Evolutionary conservation across 2,797 vertebrate species (phyloP).

Genomic region (Psittacula derbiana): DNA sequence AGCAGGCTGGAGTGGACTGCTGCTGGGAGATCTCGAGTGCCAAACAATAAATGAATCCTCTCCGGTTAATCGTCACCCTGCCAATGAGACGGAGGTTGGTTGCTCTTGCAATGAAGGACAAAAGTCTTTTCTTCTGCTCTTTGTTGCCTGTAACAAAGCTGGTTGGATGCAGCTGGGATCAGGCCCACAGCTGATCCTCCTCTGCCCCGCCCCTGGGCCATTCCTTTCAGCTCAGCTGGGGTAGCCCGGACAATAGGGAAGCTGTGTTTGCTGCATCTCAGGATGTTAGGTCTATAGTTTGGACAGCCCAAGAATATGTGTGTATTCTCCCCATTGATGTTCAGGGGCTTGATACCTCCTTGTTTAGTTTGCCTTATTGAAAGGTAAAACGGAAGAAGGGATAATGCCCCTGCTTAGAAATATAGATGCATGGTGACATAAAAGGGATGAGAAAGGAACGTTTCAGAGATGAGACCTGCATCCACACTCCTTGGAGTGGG

Average conservation of each 20-base stretch:
- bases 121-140: conserved; percentile 65
- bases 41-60: conserved; percentile 46
- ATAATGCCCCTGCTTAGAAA: neutral
- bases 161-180: conserved; percentile 70
- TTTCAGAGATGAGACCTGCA: neutral
- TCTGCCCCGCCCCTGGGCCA: conserved; percentile 3
- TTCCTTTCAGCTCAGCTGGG: conserved; percentile 64
- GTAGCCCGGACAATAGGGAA: conserved; percentile 15
- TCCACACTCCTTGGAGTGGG: neutral
- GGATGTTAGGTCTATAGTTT: neutral
- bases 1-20: neutral
- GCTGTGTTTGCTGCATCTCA: neutral
- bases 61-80: conserved; percentile 49
- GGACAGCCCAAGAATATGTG: neutral
- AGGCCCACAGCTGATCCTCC: conserved; percentile 63
- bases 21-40: conserved; percentile 2
- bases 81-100: conserved; percentile 30
- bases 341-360: neutral
- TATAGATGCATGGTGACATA: neutral
- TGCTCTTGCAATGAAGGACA: conserved; percentile 36
- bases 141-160: conserved; percentile 64
- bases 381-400: neutral
- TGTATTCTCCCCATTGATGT: neutral
- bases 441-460: neutral
- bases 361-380: neutral